Conservation (phyloP, 2,888 invertebrate genomes). For the Argyresthia goedartella region DNA sequence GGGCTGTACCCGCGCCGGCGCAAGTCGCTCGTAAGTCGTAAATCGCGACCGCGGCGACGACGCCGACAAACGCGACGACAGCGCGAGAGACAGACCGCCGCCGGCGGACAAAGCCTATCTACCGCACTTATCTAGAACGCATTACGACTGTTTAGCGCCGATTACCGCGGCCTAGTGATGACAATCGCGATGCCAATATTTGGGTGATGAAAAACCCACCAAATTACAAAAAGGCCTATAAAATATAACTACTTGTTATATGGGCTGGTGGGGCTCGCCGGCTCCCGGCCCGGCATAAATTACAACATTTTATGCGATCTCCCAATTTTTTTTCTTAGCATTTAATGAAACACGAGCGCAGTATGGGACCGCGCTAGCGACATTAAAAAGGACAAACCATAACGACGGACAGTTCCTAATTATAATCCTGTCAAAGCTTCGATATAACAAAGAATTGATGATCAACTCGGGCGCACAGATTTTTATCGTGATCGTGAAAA, state of each 20-base stretch:
- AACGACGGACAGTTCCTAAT: slow-evolving; percentile 66
- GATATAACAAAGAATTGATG: slow-evolving; percentile 60
- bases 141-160: not conserved
- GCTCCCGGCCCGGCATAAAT: slow-evolving; percentile 66
- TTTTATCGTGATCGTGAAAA: slow-evolving; percentile 49
- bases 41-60: slow-evolving; percentile 46
- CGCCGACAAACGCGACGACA: slow-evolving; percentile 48
- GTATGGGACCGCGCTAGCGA: slow-evolving; percentile 58
- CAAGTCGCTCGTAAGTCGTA: slow-evolving; percentile 58
- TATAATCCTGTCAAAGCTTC: slow-evolving; percentile 68
- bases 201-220: not conserved
- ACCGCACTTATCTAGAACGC: slow-evolving; percentile 52
- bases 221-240: not conserved
- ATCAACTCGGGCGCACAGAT: slow-evolving; percentile 45
- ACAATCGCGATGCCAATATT: not conserved
- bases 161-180: not conserved
- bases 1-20: slow-evolving; percentile 17
- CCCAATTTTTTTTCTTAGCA: slow-evolving; percentile 57
- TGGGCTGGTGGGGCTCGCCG: slow-evolving; percentile 57
- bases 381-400: slow-evolving; percentile 32
- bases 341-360: slow-evolving; percentile 69
- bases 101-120: slow-evolving; percentile 48
- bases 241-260: too few relatives aligned
- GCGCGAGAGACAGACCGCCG: not conserved
- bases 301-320: slow-evolving; percentile 64